These are phyloP conservation scores for Meganola albula DNA, from an alignment of 2,888 invertebrate genomes.

Conservation along the genomic window DNA sequence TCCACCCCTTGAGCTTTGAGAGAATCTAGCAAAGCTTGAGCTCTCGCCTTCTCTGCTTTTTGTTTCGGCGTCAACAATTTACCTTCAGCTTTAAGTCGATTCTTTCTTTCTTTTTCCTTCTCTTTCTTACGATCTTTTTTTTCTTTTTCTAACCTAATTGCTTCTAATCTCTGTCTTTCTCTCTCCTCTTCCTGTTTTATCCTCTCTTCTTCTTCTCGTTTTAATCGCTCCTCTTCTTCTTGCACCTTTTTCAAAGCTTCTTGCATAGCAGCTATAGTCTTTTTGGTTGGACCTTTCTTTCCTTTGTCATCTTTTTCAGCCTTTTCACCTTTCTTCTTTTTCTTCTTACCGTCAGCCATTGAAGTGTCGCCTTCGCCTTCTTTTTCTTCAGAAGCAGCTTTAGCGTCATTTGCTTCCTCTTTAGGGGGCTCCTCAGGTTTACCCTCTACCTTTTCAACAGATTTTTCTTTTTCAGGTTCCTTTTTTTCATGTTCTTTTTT, in stretches of 20 bases:
- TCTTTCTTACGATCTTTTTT: constrained; percentile 91
- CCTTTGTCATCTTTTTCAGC: constrained; percentile 75
- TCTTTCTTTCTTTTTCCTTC: constrained; percentile 94
- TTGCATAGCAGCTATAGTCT: constrained; percentile 93
- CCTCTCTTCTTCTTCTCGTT: constrained; percentile 88
- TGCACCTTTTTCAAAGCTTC: constrained; percentile 91
- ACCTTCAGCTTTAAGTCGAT: constrained; percentile 96
- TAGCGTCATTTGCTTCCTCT: constrained; percentile 46
- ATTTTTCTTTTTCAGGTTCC: constrained; percentile 38
- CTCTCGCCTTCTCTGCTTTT: constrained; percentile 92
- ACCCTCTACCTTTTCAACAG: constrained; percentile 35
- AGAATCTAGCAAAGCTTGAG: constrained; percentile 92
- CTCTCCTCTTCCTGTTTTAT: constrained; percentile 85
- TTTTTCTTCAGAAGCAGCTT: constrained; percentile 54
- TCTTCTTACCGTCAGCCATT: constrained; percentile 62
- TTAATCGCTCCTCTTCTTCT: constrained; percentile 89
- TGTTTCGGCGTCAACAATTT: constrained; percentile 95
- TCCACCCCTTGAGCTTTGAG: constrained; percentile 93
- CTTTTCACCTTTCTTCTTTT: constrained; percentile 65
- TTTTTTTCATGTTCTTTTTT: constrained; percentile 60
- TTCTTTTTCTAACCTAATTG: constrained; percentile 89
- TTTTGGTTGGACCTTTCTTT: constrained; percentile 87
- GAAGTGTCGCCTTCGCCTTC: constrained; percentile 53
- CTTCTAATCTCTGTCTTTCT: constrained; percentile 85
- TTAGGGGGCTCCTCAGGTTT: constrained; percentile 44